Evolutionary conservation across 2,888 invertebrate genomes (phyloP), one percentile per base, ranked within the genome.

Genomic region (Liopterus haemorrhoidalis): DNA sequence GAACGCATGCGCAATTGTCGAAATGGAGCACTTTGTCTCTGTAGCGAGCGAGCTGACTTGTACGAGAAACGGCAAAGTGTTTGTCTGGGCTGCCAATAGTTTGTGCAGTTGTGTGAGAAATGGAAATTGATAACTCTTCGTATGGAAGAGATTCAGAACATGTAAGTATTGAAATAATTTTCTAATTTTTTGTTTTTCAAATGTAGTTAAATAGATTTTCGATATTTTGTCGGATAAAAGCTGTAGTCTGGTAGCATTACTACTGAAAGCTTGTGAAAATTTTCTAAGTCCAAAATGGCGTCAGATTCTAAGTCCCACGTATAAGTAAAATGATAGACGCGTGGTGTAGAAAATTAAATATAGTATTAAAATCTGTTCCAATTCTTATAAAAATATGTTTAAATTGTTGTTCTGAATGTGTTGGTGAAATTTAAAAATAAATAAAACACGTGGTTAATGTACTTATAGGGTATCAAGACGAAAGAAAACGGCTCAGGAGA

Each of bases 211-310:
- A 38, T 46, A 50, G 48, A 57, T 54, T 57, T 53, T 6, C 49
- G n/a, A 18, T 14, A 36, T 25, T 27, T 14, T 40, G 30, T 30
- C 65, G 65, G 67, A 67, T 65, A 72, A 70, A 70, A 39, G 14
- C 27, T 38, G 25, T 45, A 32, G 31, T 24, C 45, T 45, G 33
- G 22, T 41, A 28, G 40, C 46, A 24, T 41, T 46, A 36, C 40
- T 46, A 36, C 41, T 40, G 41, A 16, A 24, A 20, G 19, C 59
- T 25, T 20, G 60, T 65, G 67, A 73, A 76, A 77, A 69, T 76
- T 76, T 76, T 78, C 76, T 76, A 85, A 85, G 84, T 85, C 83
- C 81, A 85, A 85, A 82, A 86, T 85, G 85, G 85, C 85, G 85
- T 81, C 84, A 79, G 76, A 75, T 75, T 74, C 74, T 75, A 77